Evolutionary conservation across 2,113 vertebrate species (phyloP).

Genomic region (Phalacrocorax pelagicus): DNA sequence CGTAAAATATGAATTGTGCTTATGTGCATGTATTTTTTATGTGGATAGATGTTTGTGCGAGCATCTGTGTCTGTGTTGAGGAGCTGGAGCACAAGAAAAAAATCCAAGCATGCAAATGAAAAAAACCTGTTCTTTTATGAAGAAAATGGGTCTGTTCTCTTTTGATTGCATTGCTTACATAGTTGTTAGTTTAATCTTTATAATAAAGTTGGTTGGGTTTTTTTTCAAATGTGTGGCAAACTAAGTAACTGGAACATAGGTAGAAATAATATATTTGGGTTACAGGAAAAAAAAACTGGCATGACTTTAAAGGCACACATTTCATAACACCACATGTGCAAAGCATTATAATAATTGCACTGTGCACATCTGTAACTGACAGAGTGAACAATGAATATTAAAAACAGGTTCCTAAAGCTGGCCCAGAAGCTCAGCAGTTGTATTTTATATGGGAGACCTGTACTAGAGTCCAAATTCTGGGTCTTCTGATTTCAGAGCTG

Average conservation of each 20-base stretch:
- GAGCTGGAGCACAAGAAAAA: conserved; percentile 27
- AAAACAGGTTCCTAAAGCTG: conserved; percentile 73
- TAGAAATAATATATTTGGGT: conserved; percentile 74
- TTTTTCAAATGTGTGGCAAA: conserved; percentile 45
- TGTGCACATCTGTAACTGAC: conserved; percentile 73
- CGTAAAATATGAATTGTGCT: not conserved
- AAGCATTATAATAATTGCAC: conserved; percentile 77
- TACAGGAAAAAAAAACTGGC: conserved; percentile 66
- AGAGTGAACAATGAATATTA: conserved; percentile 77
- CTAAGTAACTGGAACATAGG: conserved; percentile 69
- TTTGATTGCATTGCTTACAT: conserved; percentile 10
- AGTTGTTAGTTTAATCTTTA: conserved; percentile 54
- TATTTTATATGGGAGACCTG: conserved; percentile 26
- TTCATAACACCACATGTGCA: conserved; percentile 79
- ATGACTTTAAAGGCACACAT: conserved; percentile 72
- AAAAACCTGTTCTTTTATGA: conserved; percentile 42
- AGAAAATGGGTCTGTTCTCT: not conserved
- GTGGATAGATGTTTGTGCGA: not conserved
- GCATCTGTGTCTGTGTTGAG: not conserved
- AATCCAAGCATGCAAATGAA: conserved; percentile 41
- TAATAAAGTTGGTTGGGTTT: not conserved
- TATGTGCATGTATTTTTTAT: not conserved
- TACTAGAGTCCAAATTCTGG: not conserved
- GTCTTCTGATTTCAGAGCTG: conserved; percentile 6
- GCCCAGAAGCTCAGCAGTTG: conserved; percentile 53